These are phyloP conservation scores for Tholera decimalis DNA, from an alignment of 2,888 invertebrate genomes.

Conservation along the genomic window DNA sequence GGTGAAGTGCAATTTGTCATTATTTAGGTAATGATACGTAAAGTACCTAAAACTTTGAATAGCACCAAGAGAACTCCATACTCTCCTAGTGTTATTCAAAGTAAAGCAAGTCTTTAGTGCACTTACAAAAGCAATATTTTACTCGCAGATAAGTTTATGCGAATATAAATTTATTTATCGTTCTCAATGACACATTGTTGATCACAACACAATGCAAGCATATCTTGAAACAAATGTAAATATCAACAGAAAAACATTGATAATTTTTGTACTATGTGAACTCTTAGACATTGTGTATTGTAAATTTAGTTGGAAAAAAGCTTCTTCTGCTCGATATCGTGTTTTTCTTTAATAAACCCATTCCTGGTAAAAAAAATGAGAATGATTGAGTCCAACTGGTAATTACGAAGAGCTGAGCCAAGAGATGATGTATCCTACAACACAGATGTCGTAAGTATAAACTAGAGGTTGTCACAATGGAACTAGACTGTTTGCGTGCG, in stretches of 20 bases:
- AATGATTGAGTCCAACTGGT: not conserved
- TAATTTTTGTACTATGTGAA: slow-evolving; percentile 81
- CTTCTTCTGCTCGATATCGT: slow-evolving; percentile 85
- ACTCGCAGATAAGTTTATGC: slow-evolving; percentile 23
- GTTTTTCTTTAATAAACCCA: slow-evolving; percentile 76
- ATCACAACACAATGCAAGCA: slow-evolving; percentile 55
- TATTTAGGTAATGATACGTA: not conserved
- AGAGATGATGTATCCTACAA: not conserved
- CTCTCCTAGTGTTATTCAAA: slow-evolving; percentile 1
- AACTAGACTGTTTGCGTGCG: not conserved
- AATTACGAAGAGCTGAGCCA: not conserved
- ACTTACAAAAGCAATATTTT: slow-evolving; percentile 28
- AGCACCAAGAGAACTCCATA: slow-evolving; percentile 1
- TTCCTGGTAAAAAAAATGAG: slow-evolving; percentile 14
- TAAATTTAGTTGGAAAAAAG: slow-evolving; percentile 89
- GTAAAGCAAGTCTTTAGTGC: slow-evolving; percentile 23
- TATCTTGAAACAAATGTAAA: slow-evolving; percentile 73
- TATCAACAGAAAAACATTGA: slow-evolving; percentile 75
- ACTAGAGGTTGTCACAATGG: not conserved
- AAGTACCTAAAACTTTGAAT: not conserved
- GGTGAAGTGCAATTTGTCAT: not conserved
- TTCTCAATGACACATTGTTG: slow-evolving; percentile 47
- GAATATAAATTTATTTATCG: slow-evolving; percentile 61
- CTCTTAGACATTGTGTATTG: slow-evolving; percentile 81
- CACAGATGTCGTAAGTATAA: not conserved